A percentile compares a stretch with the other conserved stretches of the same genome.
phyloP scores from a whole-genome alignment of 2,797 vertebrate species.

The Fundulus diaphanus region DNA sequence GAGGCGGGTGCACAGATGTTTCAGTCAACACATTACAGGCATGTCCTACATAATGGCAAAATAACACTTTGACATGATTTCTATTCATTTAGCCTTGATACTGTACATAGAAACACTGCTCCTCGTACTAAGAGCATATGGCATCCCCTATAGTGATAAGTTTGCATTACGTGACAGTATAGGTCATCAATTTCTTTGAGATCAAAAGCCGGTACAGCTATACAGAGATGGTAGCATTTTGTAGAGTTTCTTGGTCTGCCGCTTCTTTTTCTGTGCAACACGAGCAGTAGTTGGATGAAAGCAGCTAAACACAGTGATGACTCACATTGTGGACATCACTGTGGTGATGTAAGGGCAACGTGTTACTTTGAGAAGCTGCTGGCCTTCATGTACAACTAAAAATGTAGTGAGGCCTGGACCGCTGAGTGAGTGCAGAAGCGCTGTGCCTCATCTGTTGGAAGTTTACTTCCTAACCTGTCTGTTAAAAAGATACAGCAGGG shows the following conservation, averaged over 20 bases:
- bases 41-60: background rate
- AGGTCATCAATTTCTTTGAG: background rate
- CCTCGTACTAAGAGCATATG: background rate
- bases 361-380: slow-evolving; percentile 7
- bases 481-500: background rate
- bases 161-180: background rate
- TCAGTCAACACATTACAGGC: background rate
- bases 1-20: background rate
- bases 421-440: slow-evolving; percentile 24
- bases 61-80: background rate
- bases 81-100: too few species aligned
- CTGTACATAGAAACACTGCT: too few species aligned
- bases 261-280: background rate
- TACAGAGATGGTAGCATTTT: background rate
- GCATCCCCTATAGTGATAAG: background rate
- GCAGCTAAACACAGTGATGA: slow-evolving; percentile 26
- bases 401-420: slow-evolving; percentile 21
- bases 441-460: slow-evolving; percentile 6
- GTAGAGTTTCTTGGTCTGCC: background rate
- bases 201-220: background rate
- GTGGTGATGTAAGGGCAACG: slow-evolving; percentile 9
- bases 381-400: slow-evolving; percentile 11
- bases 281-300: slow-evolving; percentile 11
- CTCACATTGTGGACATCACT: slow-evolving; percentile 28
- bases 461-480: background rate